Base-by-base conservation (phyloP, 2,113 vertebrate genomes). In the Otus sunia region DNA sequence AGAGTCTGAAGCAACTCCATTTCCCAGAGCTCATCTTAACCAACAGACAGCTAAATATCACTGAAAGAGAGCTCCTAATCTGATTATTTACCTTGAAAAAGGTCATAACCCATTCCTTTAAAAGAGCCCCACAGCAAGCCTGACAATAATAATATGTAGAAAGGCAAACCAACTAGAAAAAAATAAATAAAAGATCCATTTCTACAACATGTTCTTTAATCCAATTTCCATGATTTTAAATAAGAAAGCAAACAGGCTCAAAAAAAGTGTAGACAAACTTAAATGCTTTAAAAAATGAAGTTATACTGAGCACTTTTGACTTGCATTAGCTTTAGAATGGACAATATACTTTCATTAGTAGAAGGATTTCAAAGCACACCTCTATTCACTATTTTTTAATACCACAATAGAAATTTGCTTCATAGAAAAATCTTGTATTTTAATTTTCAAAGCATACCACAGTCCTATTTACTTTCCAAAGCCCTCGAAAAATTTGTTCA, bases 41-140 rank as follows among this genome's bases (percentile, higher is more conserved):
- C 73, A 78, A 60, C 34, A 6, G 9, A 81, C 59, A 90, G 86
- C 43, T 87, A 94, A 90, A 91, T 92, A 91, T 93, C 4, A 2
- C 37, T 94, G 86, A 93, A 94, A 86, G 50, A 83, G 84, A 91
- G 64, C 39, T 96, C 86, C 83, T 96, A 91, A 94, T 91, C 95
- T 96, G 94, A 95, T 96, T 96, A 96, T 97, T 96, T 97, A 87
- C 68, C 92, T 85, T 94, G 83, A 94, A 94, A 94, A 94, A 94
- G 96, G 95, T 97, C 96, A 78, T 81, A 96, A 95, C 94, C 86
- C 45, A 56, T 83, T 88, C 83, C 72, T 80, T 96, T 91, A 84
- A 79, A 88, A 87, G 73, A 91, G 25, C 75, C 25, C 56, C 68
- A 81, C 62, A 91, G 88, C 73, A 86, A 94, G 60, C 11, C 91